phyloP scores from a whole-genome alignment of 2,113 vertebrate genomes.

The Micromys minutus region DNA sequence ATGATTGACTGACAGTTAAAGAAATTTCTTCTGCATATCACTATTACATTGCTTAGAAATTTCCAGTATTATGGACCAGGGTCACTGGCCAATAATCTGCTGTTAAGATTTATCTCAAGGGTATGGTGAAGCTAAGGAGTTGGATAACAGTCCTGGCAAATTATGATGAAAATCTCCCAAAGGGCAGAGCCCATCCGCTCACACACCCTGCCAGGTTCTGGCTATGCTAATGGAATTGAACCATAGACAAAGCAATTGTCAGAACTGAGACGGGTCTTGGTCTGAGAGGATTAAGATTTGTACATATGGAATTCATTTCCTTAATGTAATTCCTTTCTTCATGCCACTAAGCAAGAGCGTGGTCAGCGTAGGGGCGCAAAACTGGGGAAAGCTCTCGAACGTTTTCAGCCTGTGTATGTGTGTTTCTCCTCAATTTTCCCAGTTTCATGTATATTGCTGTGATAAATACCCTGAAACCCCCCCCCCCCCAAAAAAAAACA shows the following conservation, averaged over 20 bases:
- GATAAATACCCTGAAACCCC: neutral
- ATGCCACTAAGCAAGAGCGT: neutral
- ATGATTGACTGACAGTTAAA: accelerated
- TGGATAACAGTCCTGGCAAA: neutral
- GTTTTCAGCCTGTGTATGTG: neutral
- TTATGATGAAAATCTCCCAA: neutral
- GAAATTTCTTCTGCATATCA: accelerated
- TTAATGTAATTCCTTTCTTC: neutral
- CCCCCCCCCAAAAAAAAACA: neutral
- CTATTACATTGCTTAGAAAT: neutral
- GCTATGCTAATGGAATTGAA: neutral
- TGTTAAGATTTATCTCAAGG: neutral
- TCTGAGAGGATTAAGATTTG: neutral
- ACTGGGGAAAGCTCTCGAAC: neutral
- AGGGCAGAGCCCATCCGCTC: neutral
- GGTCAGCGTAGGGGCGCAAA: neutral
- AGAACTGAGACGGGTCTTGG: neutral
- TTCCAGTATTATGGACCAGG: neutral
- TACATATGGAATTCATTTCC: neutral
- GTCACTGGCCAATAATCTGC: neutral
- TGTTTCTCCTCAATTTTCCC: neutral
- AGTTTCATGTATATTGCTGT: neutral
- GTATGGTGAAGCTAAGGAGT: neutral
- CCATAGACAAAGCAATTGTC: accelerated
- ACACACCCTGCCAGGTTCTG: accelerated